These are phyloP conservation scores for Ptychodera flava DNA, from an alignment of 35 echinoderm and acorn worm species.

Conservation along the genomic window DNA sequence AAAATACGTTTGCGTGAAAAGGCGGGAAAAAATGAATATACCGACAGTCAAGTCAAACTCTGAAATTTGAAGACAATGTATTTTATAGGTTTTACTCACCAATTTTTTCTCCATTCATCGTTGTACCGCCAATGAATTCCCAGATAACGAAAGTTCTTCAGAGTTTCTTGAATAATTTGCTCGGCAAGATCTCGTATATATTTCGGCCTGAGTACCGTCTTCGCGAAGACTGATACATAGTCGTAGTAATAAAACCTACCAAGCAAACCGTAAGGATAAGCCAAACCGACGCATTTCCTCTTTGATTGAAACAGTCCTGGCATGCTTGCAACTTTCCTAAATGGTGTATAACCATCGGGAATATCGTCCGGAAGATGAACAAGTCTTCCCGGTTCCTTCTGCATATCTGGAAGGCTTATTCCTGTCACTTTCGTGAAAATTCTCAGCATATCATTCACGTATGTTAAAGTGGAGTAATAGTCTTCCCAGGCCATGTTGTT, in stretches of 20 bases:
- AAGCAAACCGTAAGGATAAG: constrained; percentile 9
- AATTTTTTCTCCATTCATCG: background rate
- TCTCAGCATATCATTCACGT: background rate
- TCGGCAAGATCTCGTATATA: background rate
- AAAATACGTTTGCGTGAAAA: no score
- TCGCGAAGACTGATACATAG: background rate
- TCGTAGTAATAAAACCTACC: background rate
- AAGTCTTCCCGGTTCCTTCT: background rate
- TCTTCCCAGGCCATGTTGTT: background rate
- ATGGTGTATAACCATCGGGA: no score
- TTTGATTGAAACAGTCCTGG: background rate
- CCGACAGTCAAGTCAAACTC: no score
- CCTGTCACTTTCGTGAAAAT: background rate
- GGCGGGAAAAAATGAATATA: no score
- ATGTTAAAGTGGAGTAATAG: background rate
- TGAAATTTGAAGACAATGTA: no score
- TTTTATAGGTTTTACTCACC: constrained; percentile 15
- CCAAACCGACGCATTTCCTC: background rate
- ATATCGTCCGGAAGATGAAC: background rate
- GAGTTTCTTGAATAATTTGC: background rate
- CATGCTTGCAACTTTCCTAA: background rate
- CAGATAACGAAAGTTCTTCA: background rate
- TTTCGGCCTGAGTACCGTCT: background rate
- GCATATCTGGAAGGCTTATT: background rate
- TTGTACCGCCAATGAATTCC: constrained; percentile 11